Conservation (phyloP, 2,888 invertebrate genomes). For the Eupithecia subfuscata region DNA sequence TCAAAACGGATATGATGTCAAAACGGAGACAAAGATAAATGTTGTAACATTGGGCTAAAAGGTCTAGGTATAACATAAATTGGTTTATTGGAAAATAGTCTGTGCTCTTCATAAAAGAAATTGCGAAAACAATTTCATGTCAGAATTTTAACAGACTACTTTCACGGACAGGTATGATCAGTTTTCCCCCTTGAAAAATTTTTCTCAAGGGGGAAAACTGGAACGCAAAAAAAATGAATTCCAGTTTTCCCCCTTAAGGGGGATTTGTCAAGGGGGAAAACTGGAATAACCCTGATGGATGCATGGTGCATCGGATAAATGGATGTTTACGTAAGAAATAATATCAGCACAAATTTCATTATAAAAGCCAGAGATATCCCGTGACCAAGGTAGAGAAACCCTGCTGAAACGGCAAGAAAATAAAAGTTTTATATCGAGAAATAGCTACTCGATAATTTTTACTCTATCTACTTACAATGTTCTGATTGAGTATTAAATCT, state of each 20-base stretch:
- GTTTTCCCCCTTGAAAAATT: too few species aligned
- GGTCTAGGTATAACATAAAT: neutral
- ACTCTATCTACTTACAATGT: neutral
- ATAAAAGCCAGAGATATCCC: neutral
- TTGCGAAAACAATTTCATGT: neutral
- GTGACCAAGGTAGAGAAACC: neutral
- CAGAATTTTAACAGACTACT: constrained; percentile 7
- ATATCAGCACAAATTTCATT: neutral
- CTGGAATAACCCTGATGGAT: too few species aligned
- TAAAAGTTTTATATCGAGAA: neutral
- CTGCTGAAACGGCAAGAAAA: neutral
- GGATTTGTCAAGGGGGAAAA: too few species aligned
- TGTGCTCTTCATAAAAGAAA: neutral
- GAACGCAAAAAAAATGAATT: too few species aligned
- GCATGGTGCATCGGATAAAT: neutral
- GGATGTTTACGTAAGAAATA: neutral
- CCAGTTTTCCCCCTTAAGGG: too few species aligned
- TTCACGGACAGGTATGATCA: neutral
- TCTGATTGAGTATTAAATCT: too few species aligned
- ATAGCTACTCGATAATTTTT: neutral
- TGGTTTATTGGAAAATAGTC: neutral
- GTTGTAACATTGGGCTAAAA: neutral
- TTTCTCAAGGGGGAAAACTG: too few species aligned
- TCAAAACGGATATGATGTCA: too few species aligned
- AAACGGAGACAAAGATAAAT: neutral